phyloP scores from a whole-genome alignment of 2,113 vertebrate genomes.

The Acrocephalus kingi region DNA sequence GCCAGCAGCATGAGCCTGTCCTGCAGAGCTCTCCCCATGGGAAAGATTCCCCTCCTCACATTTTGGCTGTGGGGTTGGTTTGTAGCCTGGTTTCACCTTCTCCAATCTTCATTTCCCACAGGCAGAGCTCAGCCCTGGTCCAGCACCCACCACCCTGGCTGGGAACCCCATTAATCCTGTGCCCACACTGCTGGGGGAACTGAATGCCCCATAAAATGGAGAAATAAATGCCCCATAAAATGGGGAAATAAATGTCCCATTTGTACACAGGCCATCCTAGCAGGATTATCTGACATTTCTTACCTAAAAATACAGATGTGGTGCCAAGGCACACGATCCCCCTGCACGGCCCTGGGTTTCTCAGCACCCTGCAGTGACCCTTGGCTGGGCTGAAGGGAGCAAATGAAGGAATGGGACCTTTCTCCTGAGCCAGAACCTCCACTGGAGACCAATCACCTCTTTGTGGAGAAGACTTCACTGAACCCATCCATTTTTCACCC shows the following conservation, averaged over 20 bases:
- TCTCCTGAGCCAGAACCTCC: neutral
- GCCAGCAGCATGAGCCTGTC: neutral
- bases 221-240: neutral
- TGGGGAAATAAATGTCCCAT: no score
- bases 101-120: neutral
- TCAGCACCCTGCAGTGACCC: fast-evolving
- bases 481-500: no score
- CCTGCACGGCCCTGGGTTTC: neutral
- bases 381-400: neutral
- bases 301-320: neutral
- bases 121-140: neutral
- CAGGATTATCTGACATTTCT: neutral
- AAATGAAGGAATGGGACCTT: neutral
- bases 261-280: no score
- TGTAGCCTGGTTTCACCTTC: neutral
- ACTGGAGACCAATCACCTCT: fast-evolving
- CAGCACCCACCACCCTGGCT: neutral
- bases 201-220: neutral
- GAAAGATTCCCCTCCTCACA: neutral
- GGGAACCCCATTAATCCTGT: neutral
- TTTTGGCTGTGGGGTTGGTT: neutral
- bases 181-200: neutral
- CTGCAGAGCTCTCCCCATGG: fast-evolving
- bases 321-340: fast-evolving
- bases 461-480: no score